These are phyloP conservation scores for Drosophila pachea DNA, from an alignment of 1,140 invertebrate species.

Conservation along the genomic window DNA sequence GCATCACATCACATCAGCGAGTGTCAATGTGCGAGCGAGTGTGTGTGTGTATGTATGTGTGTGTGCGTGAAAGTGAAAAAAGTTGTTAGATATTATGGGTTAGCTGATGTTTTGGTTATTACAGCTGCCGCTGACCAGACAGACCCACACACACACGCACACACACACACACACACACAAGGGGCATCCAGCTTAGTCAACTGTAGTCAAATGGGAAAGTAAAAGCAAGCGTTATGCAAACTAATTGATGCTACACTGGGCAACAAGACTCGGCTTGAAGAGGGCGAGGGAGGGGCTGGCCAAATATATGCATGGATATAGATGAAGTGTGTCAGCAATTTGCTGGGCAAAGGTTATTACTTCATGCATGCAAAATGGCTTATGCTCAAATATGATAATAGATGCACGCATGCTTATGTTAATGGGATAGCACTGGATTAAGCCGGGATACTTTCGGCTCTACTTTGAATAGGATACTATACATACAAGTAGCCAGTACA, in stretches of 20 bases:
- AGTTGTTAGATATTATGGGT: slow-evolving; percentile 45
- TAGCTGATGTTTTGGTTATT: slow-evolving; percentile 69
- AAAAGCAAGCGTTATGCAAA: slow-evolving; percentile 63
- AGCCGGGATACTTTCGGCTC: too few relatives aligned
- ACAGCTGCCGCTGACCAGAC: slow-evolving; percentile 60
- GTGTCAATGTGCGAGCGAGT: too few relatives aligned
- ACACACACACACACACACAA: too few relatives aligned
- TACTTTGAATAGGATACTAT: too few relatives aligned
- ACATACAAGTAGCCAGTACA: too few relatives aligned
- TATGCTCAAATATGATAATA: slow-evolving; percentile 18
- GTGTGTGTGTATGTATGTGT: slow-evolving; percentile 22
- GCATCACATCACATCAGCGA: slow-evolving; percentile 27
- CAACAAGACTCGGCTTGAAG: not conserved
- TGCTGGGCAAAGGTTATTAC: slow-evolving; percentile 27
- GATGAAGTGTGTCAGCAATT: slow-evolving; percentile 4
- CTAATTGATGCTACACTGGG: slow-evolving; percentile 52
- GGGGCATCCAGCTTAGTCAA: slow-evolving; percentile 23
- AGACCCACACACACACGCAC: not conserved
- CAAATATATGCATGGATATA: not conserved
- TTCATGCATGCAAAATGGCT: slow-evolving; percentile 13
- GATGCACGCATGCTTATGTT: slow-evolving; percentile 1
- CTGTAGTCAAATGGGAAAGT: slow-evolving; percentile 59
- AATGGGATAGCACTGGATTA: slow-evolving; percentile 17
- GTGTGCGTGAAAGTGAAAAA: slow-evolving; percentile 57
- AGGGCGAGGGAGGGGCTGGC: not conserved